Conservation (phyloP, 2,113 vertebrate species). For the Himantopus leucocephalus region DNA sequence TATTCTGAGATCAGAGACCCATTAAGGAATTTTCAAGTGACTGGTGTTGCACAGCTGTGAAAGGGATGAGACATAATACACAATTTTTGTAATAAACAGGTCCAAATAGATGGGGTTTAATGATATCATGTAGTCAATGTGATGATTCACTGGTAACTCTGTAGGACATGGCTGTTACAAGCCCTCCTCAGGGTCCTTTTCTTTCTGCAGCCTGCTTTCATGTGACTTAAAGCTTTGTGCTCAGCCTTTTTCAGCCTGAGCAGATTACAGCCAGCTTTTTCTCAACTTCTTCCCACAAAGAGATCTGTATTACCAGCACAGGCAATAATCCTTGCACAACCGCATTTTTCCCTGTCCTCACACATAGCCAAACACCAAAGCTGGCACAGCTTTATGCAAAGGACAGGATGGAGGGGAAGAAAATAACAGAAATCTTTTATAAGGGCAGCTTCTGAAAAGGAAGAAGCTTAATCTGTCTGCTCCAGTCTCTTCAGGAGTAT, state of each 20-base stretch:
- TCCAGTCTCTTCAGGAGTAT: neutral
- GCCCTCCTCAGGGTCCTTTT: neutral
- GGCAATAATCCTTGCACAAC: neutral
- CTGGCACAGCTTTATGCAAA: neutral
- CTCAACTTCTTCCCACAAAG: neutral
- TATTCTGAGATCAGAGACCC: neutral
- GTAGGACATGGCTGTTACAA: neutral
- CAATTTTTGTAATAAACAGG: neutral
- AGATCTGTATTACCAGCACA: neutral
- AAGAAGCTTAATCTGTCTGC: neutral
- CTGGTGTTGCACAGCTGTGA: neutral
- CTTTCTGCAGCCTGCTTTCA: constrained; percentile 4
- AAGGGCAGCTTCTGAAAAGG: neutral
- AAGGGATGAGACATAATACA: neutral
- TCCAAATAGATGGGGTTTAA: neutral
- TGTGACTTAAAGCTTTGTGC: constrained; percentile 1
- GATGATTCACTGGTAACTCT: constrained; percentile 14
- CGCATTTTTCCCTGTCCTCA: neutral
- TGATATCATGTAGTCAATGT: neutral
- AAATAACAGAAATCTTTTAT: neutral
- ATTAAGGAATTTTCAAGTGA: neutral
- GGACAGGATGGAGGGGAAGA: neutral
- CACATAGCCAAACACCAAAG: neutral
- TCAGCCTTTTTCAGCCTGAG: neutral
- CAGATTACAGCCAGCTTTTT: neutral